Evolutionary conservation across 2,888 invertebrate genomes (phyloP), one percentile per base, ranked within the genome.

Genomic region (Brachyopa scutellaris): DNA sequence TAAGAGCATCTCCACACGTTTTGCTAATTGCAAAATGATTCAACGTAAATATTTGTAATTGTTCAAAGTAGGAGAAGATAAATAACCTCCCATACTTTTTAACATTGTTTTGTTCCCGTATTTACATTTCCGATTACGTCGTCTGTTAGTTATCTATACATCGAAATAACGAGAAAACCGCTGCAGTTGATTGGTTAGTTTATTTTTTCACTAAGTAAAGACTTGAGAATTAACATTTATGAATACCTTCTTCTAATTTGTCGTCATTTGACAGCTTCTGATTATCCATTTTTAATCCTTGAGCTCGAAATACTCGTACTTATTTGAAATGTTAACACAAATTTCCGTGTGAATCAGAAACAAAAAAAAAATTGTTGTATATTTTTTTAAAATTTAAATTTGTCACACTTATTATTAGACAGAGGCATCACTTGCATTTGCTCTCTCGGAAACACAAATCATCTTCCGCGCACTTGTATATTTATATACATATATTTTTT

Each of bases 371-470:
- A 13, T 26, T 57, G 26, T 38, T 23, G 45, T 62, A 17, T 47
- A 26, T 47, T 55, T 36, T 36, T 19, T 17, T 51, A 31, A 13
- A 4, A 23, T 47, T 31, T 31, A 64, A 59, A 74, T 76, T 74
- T 69, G 80, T 80, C 80, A 80, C 80, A 70, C 42, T 80, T 80
- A 80, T 80, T 23, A 59, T 64, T 80, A 80, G 21, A 80, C 80
- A 80, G 69, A 69, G 69, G 64, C 80, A 80, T 80, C 80, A 80
- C 74, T 80, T 69, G 74, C 69, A 76, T 36, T 66, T 31, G 33
- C 33, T 42, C 26, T 53, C 11, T 21, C 57, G 19, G 21, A 45
- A 33, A 53, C 8, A 31, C n/a, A 45, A 51, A 51, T 53, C 51
- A 40, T 53, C 13, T 55, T 64, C 38, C 73, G 69, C 74, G 57